These are phyloP conservation scores for Machimus atricapillus DNA, from an alignment of 2,888 invertebrate species.

Conservation along the genomic window DNA sequence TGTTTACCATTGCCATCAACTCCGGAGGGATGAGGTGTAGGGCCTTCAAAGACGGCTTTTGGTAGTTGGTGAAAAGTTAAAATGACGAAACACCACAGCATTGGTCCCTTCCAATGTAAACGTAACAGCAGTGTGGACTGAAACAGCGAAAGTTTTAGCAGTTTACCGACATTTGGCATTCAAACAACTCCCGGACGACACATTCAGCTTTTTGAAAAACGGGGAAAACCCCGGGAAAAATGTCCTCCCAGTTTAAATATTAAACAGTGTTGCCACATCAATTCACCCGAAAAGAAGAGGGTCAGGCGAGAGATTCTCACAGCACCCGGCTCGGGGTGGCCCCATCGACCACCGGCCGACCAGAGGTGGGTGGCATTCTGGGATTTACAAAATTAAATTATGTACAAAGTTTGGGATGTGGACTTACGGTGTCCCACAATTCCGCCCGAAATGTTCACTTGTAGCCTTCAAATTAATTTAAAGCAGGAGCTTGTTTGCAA, in stretches of 20 bases:
- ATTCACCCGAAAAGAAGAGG: constrained; percentile 27
- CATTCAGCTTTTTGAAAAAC: constrained; percentile 41
- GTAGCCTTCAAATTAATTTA: constrained; percentile 43
- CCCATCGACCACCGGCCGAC: neutral
- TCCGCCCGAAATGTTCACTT: constrained; percentile 39
- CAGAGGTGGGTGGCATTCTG: neutral
- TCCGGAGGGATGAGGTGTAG: neutral
- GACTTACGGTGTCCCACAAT: constrained; percentile 39
- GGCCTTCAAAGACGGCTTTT: neutral
- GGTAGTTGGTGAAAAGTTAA: neutral
- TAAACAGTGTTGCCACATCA: constrained; percentile 43
- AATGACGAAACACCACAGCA: neutral
- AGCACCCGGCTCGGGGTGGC: neutral
- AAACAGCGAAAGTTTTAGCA: constrained; percentile 21
- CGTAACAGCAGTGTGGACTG: neutral
- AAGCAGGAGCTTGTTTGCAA: constrained; percentile 37
- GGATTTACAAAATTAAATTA: constrained; percentile 44
- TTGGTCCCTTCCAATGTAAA: neutral
- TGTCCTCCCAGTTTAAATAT: constrained; percentile 43
- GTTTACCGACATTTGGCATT: constrained; percentile 19
- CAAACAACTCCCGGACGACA: constrained; percentile 44
- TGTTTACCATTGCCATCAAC: neutral
- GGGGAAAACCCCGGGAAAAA: neutral
- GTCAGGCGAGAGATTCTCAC: neutral
- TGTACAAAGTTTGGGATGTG: constrained; percentile 41